Conservation (phyloP, 2,113 vertebrate species). For the Athene noctua region DNA sequence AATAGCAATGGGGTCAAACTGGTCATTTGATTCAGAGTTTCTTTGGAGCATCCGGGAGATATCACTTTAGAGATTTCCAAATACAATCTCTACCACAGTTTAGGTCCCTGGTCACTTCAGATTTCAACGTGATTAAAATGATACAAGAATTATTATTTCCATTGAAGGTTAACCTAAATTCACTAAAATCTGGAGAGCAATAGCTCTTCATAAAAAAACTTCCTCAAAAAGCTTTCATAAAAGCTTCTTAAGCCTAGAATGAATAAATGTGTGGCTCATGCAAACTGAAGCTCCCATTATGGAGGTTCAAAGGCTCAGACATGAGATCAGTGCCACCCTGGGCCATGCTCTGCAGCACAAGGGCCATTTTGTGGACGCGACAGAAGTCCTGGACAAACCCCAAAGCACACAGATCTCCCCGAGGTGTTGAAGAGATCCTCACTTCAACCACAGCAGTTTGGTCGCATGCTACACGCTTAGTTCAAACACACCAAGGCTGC, state of each 20-base stretch:
- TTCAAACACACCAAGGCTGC: neutral
- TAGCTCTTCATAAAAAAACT: neutral
- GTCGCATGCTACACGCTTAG: accelerated
- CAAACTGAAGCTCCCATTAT: neutral
- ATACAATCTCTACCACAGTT: neutral
- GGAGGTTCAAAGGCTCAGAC: neutral
- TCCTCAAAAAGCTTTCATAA: neutral
- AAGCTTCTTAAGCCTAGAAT: neutral
- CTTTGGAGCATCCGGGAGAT: neutral
- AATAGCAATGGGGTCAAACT: neutral
- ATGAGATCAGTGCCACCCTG: neutral
- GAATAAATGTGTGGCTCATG: accelerated
- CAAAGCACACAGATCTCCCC: neutral
- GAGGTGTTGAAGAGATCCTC: neutral
- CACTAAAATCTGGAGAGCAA: neutral
- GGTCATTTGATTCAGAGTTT: neutral
- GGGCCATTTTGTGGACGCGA: neutral
- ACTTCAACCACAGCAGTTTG: neutral
- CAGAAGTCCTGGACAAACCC: neutral
- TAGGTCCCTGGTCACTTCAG: neutral
- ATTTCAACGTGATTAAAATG: neutral
- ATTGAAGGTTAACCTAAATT: neutral
- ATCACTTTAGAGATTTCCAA: neutral
- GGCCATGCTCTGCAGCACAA: neutral
- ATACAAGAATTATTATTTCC: neutral